Evolutionary conservation across 30 jellyfish, hydroid and myxozoan genomes (phyloP), one percentile per base, ranked within the genome.

Genomic region (Cassiopea andromeda): DNA sequence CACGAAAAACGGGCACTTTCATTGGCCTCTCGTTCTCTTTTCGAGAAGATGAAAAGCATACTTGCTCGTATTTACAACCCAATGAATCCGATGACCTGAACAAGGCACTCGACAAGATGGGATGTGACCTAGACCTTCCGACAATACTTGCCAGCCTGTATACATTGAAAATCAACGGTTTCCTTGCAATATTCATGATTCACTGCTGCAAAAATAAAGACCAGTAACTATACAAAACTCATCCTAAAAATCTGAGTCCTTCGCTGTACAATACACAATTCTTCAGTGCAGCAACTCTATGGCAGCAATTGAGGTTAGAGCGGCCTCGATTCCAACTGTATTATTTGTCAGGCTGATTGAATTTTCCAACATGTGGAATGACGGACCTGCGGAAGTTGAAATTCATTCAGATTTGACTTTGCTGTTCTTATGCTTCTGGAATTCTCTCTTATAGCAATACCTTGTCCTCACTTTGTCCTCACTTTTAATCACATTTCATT

Each of bases 91-190:
- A 48, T 6, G 75, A 58, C 50, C 79, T 70, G 12, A 27, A 2
- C 15, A 7, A 1, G n/a, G 27, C 17, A 17, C 49, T 43, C 15
- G 73, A 15, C 48, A 48, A 16, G 44, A 77, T 54, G 7, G 86
- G 84, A 12, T 57, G 46, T 47, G 84, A 74, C 86, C 86, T 77
- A 77, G 75, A 8, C 15, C 17, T 12, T 7, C 48, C 15, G 50
- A 44, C 86, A 27, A 77, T 47, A 54, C 73, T 15, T 49, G 54
- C 19, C 46, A 77, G 86, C 86, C 86, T 77, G 18, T 38, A 7
- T 1, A 19, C 74, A 48, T 69, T 14, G 12, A 10, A 74, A 44
- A 77, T 10, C 1, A 77, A 50, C 3, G 86, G 74, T 54, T 50
- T 48, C 50, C 86, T 54, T 47, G 73, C 3, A 17, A 50, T 47